Base-by-base conservation (phyloP, 2,113 vertebrate genomes). In the Actinemys pallida region DNA sequence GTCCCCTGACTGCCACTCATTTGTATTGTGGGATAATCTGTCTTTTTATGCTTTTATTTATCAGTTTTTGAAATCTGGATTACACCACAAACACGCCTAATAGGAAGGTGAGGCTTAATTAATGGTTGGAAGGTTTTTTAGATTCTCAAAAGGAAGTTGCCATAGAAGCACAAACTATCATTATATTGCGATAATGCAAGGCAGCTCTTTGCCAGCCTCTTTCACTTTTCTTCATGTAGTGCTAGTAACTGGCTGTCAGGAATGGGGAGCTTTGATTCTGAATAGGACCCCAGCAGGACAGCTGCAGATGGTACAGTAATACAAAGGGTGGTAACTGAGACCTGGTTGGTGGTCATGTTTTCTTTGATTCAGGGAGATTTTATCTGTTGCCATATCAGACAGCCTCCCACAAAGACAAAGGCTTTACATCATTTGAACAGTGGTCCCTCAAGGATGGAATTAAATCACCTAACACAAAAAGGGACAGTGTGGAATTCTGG, bases 301-400 rank as follows among this genome's bases (percentile, higher is more conserved):
- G 96, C 97, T 92, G 91, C 94, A 96, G 97, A 85, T 95, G 92
- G 94, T 87, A 87, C 52, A 1, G 86, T 95, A 96, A 96, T 95
- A 96, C 96, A 97, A 97, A 95, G 97, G 94, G 94, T 90, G 89
- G 91, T 92, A 95, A 97, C 96, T 97, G 95, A 94, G 96, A 90
- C 94, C 95, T 97, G 96, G 96, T 1, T 94, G 96, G 95, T 97
- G 96, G 96, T 95, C 95, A 97, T 96, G 94, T 97, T 97, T 96
- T 96, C 97, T 97, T 97, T 97, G 96, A 97, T 97, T 96, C 96
- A 89, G 91, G 52, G 91, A 93, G 93, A 97, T 97, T 97, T 97
- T 94, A 97, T 97, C 97, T 97, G 95, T 96, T 89, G 91, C 90
- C 93, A 93, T 94, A 93, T 96, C 93, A 94, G 93, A 90, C 91